Conservation (phyloP, 2,113 vertebrate species). For the Melanerpes aurifrons region DNA sequence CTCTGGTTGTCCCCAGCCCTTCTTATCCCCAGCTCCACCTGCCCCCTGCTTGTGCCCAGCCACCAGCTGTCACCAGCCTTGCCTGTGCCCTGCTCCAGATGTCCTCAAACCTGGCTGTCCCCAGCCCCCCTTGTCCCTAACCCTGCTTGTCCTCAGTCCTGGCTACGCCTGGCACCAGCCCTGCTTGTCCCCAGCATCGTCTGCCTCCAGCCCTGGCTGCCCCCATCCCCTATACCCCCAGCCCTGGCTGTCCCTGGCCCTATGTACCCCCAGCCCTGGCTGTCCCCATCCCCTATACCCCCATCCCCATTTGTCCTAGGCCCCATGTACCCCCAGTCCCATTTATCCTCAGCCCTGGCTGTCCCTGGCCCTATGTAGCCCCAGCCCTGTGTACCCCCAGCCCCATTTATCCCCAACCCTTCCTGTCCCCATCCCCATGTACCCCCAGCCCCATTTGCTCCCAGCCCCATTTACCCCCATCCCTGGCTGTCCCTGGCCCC, state of each 20-base stretch:
- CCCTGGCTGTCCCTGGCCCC: fast-evolving
- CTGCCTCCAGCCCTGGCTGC: neutral
- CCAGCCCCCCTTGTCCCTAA: too few species aligned
- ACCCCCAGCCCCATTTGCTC: neutral
- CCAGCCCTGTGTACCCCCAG: too few species aligned
- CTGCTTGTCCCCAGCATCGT: fast-evolving
- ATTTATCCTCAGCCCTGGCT: too few species aligned
- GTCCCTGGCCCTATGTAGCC: too few species aligned
- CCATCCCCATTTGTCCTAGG: too few species aligned
- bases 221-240: neutral
- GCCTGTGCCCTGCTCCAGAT: too few species aligned
- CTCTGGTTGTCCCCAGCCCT: neutral
- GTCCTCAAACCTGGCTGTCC: too few species aligned
- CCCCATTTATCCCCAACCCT: neutral
- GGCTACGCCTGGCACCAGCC: too few species aligned
- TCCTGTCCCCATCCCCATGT: neutral
- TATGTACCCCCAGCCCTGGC: neutral
- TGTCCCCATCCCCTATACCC: neutral
- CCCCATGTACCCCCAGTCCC: neutral
- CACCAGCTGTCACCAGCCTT: too few species aligned
- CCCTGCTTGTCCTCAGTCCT: too few species aligned
- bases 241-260: too few species aligned
- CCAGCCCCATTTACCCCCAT: neutral
- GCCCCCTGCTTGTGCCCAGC: neutral
- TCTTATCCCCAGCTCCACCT: neutral